Evolutionary conservation across 2,113 vertebrate genomes (phyloP).

Genomic region (Ondatra zibethicus): DNA sequence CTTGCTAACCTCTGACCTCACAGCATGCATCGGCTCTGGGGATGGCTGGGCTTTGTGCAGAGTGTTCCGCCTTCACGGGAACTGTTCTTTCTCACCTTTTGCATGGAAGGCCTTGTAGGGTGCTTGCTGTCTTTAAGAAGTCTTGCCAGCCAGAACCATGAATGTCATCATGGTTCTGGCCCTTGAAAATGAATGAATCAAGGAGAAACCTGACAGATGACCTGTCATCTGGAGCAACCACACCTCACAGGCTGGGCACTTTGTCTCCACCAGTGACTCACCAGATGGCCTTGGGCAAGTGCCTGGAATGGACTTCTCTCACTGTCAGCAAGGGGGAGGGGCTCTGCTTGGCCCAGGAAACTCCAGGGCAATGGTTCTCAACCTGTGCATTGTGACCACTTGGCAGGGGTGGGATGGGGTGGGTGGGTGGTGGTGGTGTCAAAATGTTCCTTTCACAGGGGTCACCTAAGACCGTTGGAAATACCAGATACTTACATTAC

Average conservation of each 20-base stretch:
- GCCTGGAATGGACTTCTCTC: neutral
- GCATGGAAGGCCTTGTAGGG: neutral
- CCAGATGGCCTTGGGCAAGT: conserved; percentile 16
- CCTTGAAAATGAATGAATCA: conserved; percentile 37
- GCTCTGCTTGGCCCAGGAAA: neutral
- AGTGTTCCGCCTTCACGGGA: neutral
- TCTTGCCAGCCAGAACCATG: neutral
- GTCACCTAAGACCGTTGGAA: neutral
- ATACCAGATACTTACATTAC: neutral
- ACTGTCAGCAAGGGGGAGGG: neutral
- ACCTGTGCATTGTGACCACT: neutral
- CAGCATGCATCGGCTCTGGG: rapidly evolving
- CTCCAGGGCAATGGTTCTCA: neutral
- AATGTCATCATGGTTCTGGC: neutral
- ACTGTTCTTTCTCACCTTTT: neutral
- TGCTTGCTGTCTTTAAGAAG: neutral
- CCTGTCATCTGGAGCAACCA: neutral
- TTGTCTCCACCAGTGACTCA: neutral
- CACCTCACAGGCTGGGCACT: neutral
- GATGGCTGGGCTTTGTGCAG: neutral
- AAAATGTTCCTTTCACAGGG: neutral
- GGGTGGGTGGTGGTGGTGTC: too few relatives aligned
- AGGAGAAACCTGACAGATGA: conserved; percentile 32
- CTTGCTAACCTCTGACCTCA: conserved; percentile 63
- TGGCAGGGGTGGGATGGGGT: neutral